Conservation (phyloP, 2,888 invertebrate species). For the Hydriomena furcata region DNA sequence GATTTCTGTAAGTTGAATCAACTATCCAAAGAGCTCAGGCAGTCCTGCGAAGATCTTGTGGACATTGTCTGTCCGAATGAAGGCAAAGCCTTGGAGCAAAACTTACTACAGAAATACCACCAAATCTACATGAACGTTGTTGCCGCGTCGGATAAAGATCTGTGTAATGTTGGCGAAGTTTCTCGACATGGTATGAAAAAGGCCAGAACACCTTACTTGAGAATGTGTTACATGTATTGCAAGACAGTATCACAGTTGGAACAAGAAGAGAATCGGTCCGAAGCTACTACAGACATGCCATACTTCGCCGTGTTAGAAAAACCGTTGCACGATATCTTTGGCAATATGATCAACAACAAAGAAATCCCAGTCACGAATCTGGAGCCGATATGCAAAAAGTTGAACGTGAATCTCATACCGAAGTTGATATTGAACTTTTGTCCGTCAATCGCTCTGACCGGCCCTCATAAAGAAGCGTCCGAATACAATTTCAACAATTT, state of each 20-base stretch:
- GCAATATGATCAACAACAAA: slow-evolving; percentile 87
- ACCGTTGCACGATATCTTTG: slow-evolving; percentile 84
- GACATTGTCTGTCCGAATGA: slow-evolving; percentile 56
- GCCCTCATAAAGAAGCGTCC: slow-evolving; percentile 63
- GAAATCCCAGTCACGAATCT: slow-evolving; percentile 87
- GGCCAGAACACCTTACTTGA: slow-evolving; percentile 72
- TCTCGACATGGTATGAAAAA: slow-evolving; percentile 65
- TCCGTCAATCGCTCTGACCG: slow-evolving; percentile 83
- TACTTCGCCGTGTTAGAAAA: slow-evolving; percentile 81
- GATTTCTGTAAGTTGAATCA: slow-evolving; percentile 78
- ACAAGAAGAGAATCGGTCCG: slow-evolving; percentile 59
- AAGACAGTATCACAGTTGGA: slow-evolving; percentile 81
- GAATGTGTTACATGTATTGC: slow-evolving; percentile 83
- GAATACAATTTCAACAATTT: slow-evolving; percentile 68
- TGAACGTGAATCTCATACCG: slow-evolving; percentile 89
- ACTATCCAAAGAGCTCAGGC: slow-evolving; percentile 71
- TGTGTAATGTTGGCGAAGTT: slow-evolving; percentile 70
- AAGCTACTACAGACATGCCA: slow-evolving; percentile 53
- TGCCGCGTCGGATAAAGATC: slow-evolving; percentile 74
- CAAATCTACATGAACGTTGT: slow-evolving; percentile 79
- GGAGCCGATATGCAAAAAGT: slow-evolving; percentile 86
- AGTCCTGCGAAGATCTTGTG: slow-evolving; percentile 76
- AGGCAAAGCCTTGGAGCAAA: slow-evolving; percentile 52
- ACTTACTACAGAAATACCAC: slow-evolving; percentile 68
- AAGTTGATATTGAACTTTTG: slow-evolving; percentile 89